Base-by-base conservation (phyloP, 2,797 vertebrate species). In the Melanotaenia nigrans region DNA sequence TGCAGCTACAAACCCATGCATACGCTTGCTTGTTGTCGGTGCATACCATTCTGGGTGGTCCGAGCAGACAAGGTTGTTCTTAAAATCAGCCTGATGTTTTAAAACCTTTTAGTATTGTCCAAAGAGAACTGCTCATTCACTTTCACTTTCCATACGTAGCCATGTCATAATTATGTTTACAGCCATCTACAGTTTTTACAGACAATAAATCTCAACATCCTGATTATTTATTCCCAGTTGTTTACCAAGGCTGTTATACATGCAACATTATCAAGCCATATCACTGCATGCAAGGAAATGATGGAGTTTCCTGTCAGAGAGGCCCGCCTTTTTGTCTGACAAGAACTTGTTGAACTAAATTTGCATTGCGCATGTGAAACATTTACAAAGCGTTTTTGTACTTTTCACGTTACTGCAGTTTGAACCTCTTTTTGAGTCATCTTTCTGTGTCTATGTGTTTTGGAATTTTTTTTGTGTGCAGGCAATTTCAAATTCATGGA, bases 41-140 rank as follows among this genome's bases (percentile, higher is more conserved):
- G 8, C 40, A 36, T 22, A 25, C 67, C 68, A 33, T 45, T 14
- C 61, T 80, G 86, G 78, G 90, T 89, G 87, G 89, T 83, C 85
- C 1, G 42, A 80, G 65, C 53, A 73, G 40, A 59, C 12, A 24
- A 62, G 51, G 18, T 57, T 45, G 32, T 62, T 71, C 28, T 71
- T 63, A 36, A 78, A 49, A 20, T 47, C 54, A 65, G 67, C 65
- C 74, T 58, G 55, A 33, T 12, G 6, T 74, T 79, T 38, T 36
- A 47, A 38, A 54, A 49, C 62, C 25, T 13, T 68, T 76, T 25
- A 0, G 62, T 74, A 10, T 70, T 67, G 61, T 42, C 14, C 24
- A 28, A 56, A 25, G 36, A 64, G 25, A 81, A 65, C 22, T 38
- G 61, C 36, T 59, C 36, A 54, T 8, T 33, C 32, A 8, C 5